A percentile compares a stretch with the other conserved stretches of the same genome.
Conservation (phyloP, 92 coral and sea anemone species). For the Muricea muricata region DNA sequence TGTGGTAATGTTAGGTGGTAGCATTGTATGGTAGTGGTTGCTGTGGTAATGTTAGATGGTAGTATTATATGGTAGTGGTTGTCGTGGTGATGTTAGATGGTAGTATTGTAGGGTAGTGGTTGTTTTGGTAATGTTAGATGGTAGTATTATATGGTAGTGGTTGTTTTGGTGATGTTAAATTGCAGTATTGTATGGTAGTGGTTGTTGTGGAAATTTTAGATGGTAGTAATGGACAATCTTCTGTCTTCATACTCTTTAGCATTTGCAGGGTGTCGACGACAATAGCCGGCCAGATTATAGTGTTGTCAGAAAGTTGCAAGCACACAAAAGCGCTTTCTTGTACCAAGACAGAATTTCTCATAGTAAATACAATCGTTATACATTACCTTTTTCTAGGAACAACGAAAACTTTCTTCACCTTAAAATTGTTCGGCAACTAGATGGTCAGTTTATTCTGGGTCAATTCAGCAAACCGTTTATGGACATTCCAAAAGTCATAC, state of each 20-base stretch:
- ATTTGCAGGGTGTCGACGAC: too few relatives aligned
- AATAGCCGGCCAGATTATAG: too few relatives aligned
- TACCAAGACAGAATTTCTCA: too few relatives aligned
- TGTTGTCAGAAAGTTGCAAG: too few relatives aligned
- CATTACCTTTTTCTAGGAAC: conserved; percentile 63
- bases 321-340: too few relatives aligned
- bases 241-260: too few relatives aligned
- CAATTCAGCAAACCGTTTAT: conserved; percentile 98
- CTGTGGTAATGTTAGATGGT: neutral
- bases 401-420: conserved; percentile 91
- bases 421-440: conserved; percentile 73
- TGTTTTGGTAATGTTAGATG: neutral
- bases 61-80: neutral
- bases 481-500: conserved; percentile 85
- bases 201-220: too few relatives aligned
- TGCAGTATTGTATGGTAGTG: too few relatives aligned
- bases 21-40: neutral
- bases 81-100: neutral
- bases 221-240: too few relatives aligned
- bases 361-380: too few relatives aligned
- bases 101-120: neutral
- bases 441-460: conserved; percentile 87
- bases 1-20: neutral
- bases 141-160: neutral
- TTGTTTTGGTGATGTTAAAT: neutral